phyloP scores from a whole-genome alignment of 2,888 invertebrate genomes.

The Zhuqinia jingwanae region DNA sequence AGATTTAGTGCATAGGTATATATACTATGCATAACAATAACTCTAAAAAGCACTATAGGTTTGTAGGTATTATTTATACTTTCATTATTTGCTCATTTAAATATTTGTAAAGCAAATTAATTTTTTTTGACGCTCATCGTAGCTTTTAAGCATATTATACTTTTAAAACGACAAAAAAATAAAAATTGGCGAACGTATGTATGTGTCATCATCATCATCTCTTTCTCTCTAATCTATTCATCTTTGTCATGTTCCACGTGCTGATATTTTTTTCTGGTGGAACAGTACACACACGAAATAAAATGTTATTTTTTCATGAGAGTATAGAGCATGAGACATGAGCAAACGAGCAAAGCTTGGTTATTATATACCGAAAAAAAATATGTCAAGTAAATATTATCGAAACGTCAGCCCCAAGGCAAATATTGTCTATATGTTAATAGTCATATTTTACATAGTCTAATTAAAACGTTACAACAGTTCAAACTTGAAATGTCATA shows the following conservation, averaged over 20 bases:
- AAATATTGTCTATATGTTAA: constrained; percentile 7
- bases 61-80: neutral
- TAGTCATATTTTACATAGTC: constrained; percentile 28
- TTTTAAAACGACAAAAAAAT: constrained; percentile 2
- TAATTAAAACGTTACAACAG: constrained; percentile 39
- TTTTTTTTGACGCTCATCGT: neutral
- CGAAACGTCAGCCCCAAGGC: constrained; percentile 10
- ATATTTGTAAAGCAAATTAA: constrained; percentile 55
- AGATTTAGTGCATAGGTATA: too few relatives aligned
- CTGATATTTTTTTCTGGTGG: too few relatives aligned
- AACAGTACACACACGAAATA: too few relatives aligned
- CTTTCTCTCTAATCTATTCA: too few relatives aligned
- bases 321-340: too few relatives aligned
- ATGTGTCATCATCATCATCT: constrained; percentile 23
- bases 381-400: too few relatives aligned
- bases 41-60: too few relatives aligned
- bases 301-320: too few relatives aligned
- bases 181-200: neutral
- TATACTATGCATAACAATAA: too few relatives aligned
- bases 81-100: constrained; percentile 33
- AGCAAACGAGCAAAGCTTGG: too few relatives aligned
- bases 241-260: too few relatives aligned
- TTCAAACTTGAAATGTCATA: constrained; percentile 16
- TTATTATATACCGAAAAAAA: too few relatives aligned
- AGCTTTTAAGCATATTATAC: neutral